phyloP scores from a whole-genome alignment of 2,797 vertebrate species.

The Peromyscus attwateri region DNA sequence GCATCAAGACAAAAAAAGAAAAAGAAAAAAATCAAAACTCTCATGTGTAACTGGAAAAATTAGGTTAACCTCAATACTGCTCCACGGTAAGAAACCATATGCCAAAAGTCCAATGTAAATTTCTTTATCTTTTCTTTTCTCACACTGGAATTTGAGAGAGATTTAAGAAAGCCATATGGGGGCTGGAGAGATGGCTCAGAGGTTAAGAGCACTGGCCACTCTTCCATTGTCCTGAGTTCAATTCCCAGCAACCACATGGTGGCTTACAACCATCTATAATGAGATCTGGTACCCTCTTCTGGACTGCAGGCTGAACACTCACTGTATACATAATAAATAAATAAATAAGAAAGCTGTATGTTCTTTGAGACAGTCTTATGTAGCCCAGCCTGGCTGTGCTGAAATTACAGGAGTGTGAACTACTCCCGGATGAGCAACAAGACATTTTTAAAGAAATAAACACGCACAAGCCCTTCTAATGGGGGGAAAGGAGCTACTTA shows the following conservation, averaged over 20 bases:
- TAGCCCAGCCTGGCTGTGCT: not conserved
- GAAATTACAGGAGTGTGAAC: not conserved
- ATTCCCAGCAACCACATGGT: no score
- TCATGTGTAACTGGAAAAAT: slow-evolving; percentile 10
- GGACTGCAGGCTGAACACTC: no score
- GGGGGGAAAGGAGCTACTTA: not conserved
- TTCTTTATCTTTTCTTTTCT: not conserved
- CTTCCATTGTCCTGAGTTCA: no score
- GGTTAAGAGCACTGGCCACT: no score
- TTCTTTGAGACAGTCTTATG: not conserved
- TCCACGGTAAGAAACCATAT: not conserved
- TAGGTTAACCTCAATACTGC: slow-evolving; percentile 19
- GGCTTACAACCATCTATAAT: no score
- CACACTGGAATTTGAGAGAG: not conserved
- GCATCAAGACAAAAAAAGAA: not conserved
- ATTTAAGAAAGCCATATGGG: not conserved
- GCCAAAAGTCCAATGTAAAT: not conserved
- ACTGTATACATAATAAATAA: no score
- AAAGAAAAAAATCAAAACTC: not conserved
- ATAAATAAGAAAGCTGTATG: not conserved
- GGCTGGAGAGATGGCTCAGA: no score
- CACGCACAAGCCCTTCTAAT: not conserved
- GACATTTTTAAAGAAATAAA: not conserved
- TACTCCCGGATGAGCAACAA: not conserved
- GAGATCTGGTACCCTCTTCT: no score